Conservation (phyloP, 1,140 invertebrate species). For the Drosophila virilis region DNA sequence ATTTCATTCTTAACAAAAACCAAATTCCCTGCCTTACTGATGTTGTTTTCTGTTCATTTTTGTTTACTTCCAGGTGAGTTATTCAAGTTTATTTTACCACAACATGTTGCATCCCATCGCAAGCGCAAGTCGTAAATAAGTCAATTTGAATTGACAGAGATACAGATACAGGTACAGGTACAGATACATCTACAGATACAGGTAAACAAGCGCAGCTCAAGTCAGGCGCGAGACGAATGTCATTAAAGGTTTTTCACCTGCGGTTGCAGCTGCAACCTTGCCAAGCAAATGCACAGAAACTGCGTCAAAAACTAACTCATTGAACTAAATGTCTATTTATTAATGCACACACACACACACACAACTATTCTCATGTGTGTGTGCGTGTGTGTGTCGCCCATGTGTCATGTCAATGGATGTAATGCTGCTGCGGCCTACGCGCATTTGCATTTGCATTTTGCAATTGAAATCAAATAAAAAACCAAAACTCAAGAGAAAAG, state of each 20-base stretch:
- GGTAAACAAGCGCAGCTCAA: conserved; percentile 19
- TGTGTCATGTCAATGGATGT: background rate
- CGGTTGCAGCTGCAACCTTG: conserved; percentile 52
- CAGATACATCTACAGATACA: too few relatives aligned
- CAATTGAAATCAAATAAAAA: conserved; percentile 49
- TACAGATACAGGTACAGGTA: background rate
- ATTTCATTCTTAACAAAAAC: too few relatives aligned
- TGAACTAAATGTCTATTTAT: conserved; percentile 48
- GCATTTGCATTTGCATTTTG: conserved; percentile 55
- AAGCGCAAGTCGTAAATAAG: conserved; percentile 50
- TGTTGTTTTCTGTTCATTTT: background rate
- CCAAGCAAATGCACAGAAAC: conserved; percentile 23
- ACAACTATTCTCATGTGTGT: conserved; percentile 9
- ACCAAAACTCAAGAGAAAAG: background rate
- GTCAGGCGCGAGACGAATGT: conserved; percentile 51
- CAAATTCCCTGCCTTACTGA: background rate
- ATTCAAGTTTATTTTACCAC: background rate
- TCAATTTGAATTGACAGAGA: conserved; percentile 24
- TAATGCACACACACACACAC: conserved; percentile 41
- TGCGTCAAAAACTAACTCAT: conserved; percentile 66
- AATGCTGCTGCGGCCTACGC: conserved; percentile 38
- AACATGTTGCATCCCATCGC: background rate
- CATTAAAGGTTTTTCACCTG: conserved; percentile 73
- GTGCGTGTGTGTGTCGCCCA: background rate
- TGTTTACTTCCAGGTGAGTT: conserved; percentile 42